Percentiles rank a stretch among this genome's conserved stretches.
Conservation (phyloP, 35 echinoderm and acorn worm genomes). For the Stichopus chloronotus region DNA sequence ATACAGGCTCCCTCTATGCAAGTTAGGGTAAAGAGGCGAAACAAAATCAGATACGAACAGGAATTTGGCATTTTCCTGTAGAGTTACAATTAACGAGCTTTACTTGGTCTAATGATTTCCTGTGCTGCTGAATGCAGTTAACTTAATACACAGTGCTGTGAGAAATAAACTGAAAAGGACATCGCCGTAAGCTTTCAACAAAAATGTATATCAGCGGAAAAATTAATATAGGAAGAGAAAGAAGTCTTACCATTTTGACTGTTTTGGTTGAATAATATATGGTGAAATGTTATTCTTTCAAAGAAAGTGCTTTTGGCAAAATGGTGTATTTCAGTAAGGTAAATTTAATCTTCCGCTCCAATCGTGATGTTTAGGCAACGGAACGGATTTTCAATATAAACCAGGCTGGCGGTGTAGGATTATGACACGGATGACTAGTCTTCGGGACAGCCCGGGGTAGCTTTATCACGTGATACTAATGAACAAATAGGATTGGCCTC, state of each 20-base stretch:
- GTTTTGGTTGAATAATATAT: not conserved
- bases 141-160: not conserved
- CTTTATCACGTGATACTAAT: not conserved
- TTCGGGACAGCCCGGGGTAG: too few species aligned
- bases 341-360: not conserved
- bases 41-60: not conserved
- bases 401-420: too few species aligned
- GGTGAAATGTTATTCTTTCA: not conserved
- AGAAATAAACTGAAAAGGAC: not conserved
- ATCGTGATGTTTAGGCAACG: not conserved
- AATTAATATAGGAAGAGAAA: not conserved
- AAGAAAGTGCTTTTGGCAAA: not conserved
- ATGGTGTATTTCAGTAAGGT: not conserved
- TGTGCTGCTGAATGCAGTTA: not conserved
- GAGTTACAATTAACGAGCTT: not conserved
- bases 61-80: not conserved
- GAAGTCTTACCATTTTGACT: not conserved
- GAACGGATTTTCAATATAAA: not conserved
- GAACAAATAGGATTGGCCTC: not conserved
- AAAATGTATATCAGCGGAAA: too few species aligned
- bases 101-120: not conserved
- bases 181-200: not conserved
- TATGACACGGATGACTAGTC: too few species aligned
- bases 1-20: too few species aligned
- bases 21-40: too few species aligned